These are phyloP conservation scores for Anhinga rufa DNA, from an alignment of 2,113 vertebrate genomes.

Conservation along the genomic window DNA sequence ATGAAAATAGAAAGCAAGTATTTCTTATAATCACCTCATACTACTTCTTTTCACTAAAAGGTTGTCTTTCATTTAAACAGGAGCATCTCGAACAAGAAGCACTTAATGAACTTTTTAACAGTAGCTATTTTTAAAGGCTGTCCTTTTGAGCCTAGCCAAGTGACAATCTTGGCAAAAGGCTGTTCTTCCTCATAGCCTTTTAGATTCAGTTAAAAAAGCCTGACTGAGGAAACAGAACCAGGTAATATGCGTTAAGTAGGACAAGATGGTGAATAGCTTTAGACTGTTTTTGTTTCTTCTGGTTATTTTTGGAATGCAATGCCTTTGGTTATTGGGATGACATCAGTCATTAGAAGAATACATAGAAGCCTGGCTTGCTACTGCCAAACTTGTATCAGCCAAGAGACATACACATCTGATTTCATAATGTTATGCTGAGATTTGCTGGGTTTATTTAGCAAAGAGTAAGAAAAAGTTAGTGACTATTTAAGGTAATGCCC, in stretches of 20 bases:
- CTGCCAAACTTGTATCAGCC: not conserved
- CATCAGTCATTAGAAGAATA: slow-evolving; percentile 14
- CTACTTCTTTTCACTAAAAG: not conserved
- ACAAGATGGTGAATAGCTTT: slow-evolving; percentile 2
- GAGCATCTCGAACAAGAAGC: not conserved
- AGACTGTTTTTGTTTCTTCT: slow-evolving; percentile 21
- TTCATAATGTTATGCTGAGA: not conserved
- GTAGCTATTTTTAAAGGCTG: slow-evolving; percentile 7
- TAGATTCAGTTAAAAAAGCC: not conserved
- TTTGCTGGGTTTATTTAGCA: not conserved
- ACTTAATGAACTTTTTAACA: slow-evolving; percentile 1
- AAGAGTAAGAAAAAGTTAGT: not conserved
- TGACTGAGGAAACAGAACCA: not conserved
- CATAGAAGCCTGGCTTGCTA: not conserved
- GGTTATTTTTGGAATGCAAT: slow-evolving; percentile 18
- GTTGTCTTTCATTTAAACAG: not conserved
- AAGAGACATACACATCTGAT: not conserved
- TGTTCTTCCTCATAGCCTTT: not conserved
- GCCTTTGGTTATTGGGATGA: slow-evolving; percentile 31
- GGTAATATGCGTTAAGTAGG: slow-evolving; percentile 13
- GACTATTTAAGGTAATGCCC: not conserved
- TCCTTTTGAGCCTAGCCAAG: not conserved
- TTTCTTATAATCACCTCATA: not conserved
- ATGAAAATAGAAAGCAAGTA: not conserved
- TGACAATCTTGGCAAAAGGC: not conserved